Base-by-base conservation (phyloP, 2,113 vertebrate genomes). In the Mesitornis unicolor region DNA sequence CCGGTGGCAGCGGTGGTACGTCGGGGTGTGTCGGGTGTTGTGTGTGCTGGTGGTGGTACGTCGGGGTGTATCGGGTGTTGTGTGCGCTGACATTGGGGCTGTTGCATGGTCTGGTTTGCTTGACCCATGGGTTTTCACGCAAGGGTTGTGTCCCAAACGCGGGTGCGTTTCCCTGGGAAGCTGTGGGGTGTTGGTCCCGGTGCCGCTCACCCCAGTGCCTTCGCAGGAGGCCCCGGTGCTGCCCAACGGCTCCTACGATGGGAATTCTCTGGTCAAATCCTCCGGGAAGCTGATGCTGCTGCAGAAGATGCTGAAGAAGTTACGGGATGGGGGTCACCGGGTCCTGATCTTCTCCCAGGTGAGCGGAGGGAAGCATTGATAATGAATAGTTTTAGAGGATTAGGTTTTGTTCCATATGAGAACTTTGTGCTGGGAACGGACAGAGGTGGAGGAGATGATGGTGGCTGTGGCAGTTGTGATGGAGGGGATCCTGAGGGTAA, bases 311-410 rank as follows among this genome's bases (percentile, higher is more conserved):
- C 98, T 99, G 45, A 99, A 98, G 97, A 99, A 99, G 40, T 98
- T 99, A 31, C 98, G 99, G 75, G 99, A 99, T 7, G 98, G 99
- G 57, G 99, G 99, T 12, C 99, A 99, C 95, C 98, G 99, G 15
- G 99, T 99, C 90, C 98, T 99, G 26, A 99, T 99, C 96, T 99
- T 99, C 97, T 99, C 99, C 26, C 99, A 99, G 98, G 99, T 99
- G 93, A 95, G 90, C 1, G 2, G 13, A 38, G 56, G 63, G 36
- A 63, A 31, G 13, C 42, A 38, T 60, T 28, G 57, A 11, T 79
- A 35, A 51, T 7, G 45, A 59, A 51, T 28, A 51, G 1, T 31
- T 71, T 14, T 9, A 1, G 63, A 54, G 47, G 28, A 6, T 1
- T 67, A 53, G 13, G 11, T 10, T 54, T 48, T 17, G 17, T 75